A percentile compares a stretch with the other conserved stretches of the same genome.
Conservation (phyloP, 2,113 vertebrate species). For the Nothobranchius kuhntae region DNA sequence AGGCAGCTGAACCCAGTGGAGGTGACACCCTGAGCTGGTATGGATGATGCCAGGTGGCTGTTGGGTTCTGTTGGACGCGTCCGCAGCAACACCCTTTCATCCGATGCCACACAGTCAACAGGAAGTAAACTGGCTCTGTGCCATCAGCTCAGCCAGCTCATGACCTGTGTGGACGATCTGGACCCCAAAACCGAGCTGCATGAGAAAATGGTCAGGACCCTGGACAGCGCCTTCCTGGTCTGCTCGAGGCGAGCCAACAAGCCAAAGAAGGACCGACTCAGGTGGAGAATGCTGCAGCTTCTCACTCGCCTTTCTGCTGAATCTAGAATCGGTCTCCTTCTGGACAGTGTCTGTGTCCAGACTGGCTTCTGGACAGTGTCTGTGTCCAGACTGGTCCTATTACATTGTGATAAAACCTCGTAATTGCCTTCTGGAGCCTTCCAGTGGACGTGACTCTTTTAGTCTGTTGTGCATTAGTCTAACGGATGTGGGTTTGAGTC, state of each 20-base stretch:
- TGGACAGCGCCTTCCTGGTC: conserved; percentile 77
- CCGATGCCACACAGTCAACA: conserved; percentile 64
- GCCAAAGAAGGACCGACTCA: conserved; percentile 60
- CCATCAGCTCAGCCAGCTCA: conserved; percentile 76
- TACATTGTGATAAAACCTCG: no score
- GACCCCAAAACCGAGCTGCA: conserved; percentile 70
- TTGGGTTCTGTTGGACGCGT: conserved; percentile 25
- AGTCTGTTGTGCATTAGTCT: no score
- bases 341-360: no score
- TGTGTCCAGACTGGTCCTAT: no score
- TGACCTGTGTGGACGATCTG: conserved; percentile 79
- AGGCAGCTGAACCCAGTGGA: neutral
- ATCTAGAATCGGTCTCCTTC: neutral
- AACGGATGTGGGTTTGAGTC: no score
- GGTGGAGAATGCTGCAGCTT: conserved; percentile 46
- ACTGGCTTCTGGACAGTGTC: no score
- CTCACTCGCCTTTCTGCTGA: neutral
- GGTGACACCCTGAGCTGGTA: conserved; percentile 1
- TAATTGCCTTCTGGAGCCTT: no score
- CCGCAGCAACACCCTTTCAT: conserved; percentile 66
- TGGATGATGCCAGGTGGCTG: conserved; percentile 49
- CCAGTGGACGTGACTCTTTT: no score
- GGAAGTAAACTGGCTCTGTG: conserved; percentile 69
- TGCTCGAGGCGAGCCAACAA: conserved; percentile 62
- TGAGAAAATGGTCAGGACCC: conserved; percentile 71